phyloP scores from a whole-genome alignment of 1,140 invertebrate genomes.

The Dreissena polymorpha region DNA sequence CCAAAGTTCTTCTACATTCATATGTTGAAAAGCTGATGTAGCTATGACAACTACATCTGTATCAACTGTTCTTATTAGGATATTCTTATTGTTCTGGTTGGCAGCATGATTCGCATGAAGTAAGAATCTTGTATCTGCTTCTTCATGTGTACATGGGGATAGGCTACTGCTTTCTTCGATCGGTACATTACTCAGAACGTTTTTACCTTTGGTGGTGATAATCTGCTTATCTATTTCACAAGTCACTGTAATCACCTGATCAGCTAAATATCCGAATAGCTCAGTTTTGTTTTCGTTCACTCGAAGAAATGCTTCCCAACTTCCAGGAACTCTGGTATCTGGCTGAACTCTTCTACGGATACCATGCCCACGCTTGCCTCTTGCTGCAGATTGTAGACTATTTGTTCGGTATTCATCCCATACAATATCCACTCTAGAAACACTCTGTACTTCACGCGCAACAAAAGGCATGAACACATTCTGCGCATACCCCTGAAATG shows the following conservation, averaged over 20 bases:
- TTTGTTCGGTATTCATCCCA: slow-evolving; percentile 29
- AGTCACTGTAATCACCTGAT: background rate
- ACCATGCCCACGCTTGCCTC: background rate
- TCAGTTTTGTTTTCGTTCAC: slow-evolving; percentile 44
- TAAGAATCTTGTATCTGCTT: slow-evolving; percentile 12
- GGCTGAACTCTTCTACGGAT: background rate
- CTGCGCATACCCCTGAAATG: background rate
- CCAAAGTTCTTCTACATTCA: slow-evolving; percentile 1
- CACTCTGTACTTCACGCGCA: background rate
- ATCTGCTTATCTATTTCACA: background rate
- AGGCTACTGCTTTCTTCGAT: background rate
- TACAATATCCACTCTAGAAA: slow-evolving; percentile 36
- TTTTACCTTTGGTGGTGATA: background rate
- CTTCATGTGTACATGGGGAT: slow-evolving; percentile 33
- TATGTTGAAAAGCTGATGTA: background rate
- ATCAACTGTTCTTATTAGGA: slow-evolving; percentile 22
- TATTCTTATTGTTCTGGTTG: background rate
- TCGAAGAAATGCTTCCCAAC: slow-evolving; percentile 29
- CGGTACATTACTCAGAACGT: too few relatives aligned
- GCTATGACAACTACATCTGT: slow-evolving; percentile 24
- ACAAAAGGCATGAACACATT: slow-evolving; percentile 1
- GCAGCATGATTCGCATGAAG: slow-evolving; percentile 33
- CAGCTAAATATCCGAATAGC: slow-evolving; percentile 44
- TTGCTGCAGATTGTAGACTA: slow-evolving; percentile 11
- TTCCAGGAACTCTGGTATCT: slow-evolving; percentile 15